Evolutionary conservation across 2,888 invertebrate species (phyloP), one percentile per base, ranked within the genome.

Genomic region (Achlya flavicornis): DNA sequence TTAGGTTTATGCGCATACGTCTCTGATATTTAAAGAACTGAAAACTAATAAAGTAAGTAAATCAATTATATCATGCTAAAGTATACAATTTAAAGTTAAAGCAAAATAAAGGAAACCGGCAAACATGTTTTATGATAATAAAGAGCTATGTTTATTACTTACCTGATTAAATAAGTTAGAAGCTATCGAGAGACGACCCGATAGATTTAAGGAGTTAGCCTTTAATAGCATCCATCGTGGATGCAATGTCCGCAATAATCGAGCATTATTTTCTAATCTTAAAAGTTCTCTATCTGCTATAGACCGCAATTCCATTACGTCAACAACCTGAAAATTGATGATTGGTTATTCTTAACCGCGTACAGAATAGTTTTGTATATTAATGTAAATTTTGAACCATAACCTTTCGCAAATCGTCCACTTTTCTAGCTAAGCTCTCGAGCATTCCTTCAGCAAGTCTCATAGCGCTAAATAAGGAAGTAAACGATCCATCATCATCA

Each of bases 401-500:
- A 33, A 88, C 92, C 88, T 92, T 92, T 71, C 84, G 81, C 61
- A 92, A 80, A 70, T 92, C 93, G 63, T 92, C 89, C 48, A 93
- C 80, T 86, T 93, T 93, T 66, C 86, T 81, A n/a, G 91, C 91
- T 64, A 93, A 81, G 66, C 91, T 90, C 78, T 92, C 92, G 41
- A 93, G 71, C 91, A 93, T 90, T 33, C 91, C 93, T 76, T 93
- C 93, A 43, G 90, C 88, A 57, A 92, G 81, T 73, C 93, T 83
- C 81, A 92, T 73, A 58, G 88, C 78, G 67, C 90, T 91, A 33
- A 93, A 63, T 26, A 92, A 76, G 26, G 77, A 80, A n/a, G 78
- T 82, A 64, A 92, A 69, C 1, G 88, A 80, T 6, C 83, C 82
- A 63, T 89, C 87, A 61, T 88, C 87, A 61, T 88, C 87, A 35